These are phyloP conservation scores for Eleutherodactylus coqui DNA, from an alignment of 2,797 vertebrate species.

Conservation along the genomic window DNA sequence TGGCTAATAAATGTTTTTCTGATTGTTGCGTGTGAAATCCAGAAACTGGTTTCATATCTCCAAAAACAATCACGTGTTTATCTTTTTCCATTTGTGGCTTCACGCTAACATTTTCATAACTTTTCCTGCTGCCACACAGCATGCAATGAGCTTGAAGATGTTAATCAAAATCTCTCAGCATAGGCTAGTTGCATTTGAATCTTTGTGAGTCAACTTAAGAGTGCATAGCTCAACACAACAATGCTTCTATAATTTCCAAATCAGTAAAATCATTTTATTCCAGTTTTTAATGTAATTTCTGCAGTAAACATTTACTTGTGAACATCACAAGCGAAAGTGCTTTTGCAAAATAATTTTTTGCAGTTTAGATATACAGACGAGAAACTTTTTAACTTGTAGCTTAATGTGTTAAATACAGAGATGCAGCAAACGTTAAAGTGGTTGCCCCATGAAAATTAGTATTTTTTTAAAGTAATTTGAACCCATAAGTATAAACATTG, in stretches of 20 bases:
- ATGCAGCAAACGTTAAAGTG: too few species aligned
- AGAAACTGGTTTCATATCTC: conserved; percentile 32
- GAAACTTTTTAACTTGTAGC: too few species aligned
- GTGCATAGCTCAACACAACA: conserved; percentile 17
- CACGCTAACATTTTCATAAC: conserved; percentile 60
- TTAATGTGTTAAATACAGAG: too few species aligned
- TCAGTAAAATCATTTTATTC: conserved; percentile 19
- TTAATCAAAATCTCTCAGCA: conserved; percentile 58
- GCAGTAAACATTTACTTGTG: not conserved
- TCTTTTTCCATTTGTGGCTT: conserved; percentile 50
- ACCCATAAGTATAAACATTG: too few species aligned
- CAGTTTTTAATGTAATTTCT: not conserved
- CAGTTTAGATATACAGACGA: not conserved
- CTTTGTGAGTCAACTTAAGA: conserved; percentile 30
- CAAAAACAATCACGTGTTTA: conserved; percentile 50
- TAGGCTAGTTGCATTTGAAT: conserved; percentile 26
- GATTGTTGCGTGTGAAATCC: conserved; percentile 39
- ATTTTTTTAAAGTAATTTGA: too few species aligned
- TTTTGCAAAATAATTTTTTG: not conserved
- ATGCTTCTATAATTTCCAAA: conserved; percentile 34
- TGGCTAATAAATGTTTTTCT: conserved; percentile 29
- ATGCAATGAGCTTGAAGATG: conserved; percentile 54
- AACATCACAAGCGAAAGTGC: not conserved
- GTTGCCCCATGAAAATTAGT: too few species aligned
- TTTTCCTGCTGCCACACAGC: conserved; percentile 57